These are phyloP conservation scores for Hydrotaea cyrtoneurina DNA, from an alignment of 2,888 invertebrate species.

Conservation along the genomic window DNA sequence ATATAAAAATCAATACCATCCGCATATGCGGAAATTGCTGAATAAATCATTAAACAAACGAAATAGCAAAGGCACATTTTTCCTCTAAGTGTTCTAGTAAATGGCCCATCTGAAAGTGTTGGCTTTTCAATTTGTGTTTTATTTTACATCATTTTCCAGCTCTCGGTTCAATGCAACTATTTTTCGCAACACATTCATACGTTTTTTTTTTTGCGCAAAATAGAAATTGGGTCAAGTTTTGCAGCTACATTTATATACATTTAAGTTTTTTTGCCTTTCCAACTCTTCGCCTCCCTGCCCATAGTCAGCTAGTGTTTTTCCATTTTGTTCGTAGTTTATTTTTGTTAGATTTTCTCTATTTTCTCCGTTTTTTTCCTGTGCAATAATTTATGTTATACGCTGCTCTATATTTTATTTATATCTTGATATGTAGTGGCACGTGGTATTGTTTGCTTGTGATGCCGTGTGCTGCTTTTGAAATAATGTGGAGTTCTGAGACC, in stretches of 20 bases:
- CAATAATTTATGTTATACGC: background rate
- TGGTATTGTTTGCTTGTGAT: too few species aligned
- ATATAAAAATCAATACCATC: too few species aligned
- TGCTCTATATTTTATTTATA: background rate
- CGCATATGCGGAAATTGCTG: too few species aligned
- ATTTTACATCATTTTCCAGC: conserved; percentile 2
- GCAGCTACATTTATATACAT: background rate
- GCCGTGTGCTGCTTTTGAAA: too few species aligned
- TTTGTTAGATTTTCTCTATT: background rate
- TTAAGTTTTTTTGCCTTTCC: too few species aligned
- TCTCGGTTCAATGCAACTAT: conserved; percentile 7
- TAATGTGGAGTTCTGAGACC: too few species aligned
- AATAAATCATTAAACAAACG: too few species aligned
- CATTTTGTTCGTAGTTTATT: background rate
- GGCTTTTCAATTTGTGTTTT: conserved; percentile 4
- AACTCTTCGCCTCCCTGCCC: background rate
- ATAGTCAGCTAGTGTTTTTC: background rate
- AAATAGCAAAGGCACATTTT: background rate
- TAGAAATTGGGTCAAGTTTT: conserved; percentile 13
- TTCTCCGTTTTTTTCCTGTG: background rate
- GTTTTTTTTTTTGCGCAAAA: background rate
- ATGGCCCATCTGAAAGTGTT: conserved; percentile 18
- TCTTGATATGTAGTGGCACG: background rate
- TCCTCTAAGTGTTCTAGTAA: background rate
- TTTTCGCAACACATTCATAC: background rate